A percentile compares a stretch with the other conserved stretches of the same genome.
Evolutionary conservation across 1,140 invertebrate species (phyloP).

Genomic region (Ctenoplectra terminalis): DNA sequence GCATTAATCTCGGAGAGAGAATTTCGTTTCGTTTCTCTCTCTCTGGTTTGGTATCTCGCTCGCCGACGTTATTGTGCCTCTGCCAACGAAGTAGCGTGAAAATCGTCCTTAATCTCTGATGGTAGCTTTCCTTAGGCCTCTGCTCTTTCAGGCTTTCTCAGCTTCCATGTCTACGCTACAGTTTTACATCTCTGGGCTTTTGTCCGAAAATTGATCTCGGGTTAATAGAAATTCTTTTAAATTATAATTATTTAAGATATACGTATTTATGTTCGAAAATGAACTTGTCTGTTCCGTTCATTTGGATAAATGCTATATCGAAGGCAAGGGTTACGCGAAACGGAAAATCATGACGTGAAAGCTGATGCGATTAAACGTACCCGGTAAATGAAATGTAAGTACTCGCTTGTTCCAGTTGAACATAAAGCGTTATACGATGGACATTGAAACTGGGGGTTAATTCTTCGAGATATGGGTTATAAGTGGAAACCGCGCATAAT

Average conservation of each 20-base stretch:
- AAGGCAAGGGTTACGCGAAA: too few relatives aligned
- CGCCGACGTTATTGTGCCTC: constrained; percentile 20
- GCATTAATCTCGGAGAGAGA: constrained; percentile 63
- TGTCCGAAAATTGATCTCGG: neutral
- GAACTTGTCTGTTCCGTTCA: neutral
- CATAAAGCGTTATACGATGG: neutral
- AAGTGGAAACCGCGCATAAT: neutral
- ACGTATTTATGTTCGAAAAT: too few relatives aligned
- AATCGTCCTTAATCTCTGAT: constrained; percentile 61
- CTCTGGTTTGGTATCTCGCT: neutral
- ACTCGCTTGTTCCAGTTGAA: neutral
- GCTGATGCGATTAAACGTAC: neutral
- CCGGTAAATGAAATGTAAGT: neutral
- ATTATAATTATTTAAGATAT: too few relatives aligned
- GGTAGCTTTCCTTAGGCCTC: constrained; percentile 23
- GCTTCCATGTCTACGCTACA: neutral
- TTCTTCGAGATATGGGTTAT: neutral
- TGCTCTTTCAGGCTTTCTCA: constrained; percentile 7
- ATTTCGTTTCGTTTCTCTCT: constrained; percentile 36
- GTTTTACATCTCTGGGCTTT: neutral
- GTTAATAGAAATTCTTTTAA: neutral
- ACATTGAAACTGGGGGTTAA: neutral
- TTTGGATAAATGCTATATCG: neutral
- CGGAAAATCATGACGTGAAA: neutral
- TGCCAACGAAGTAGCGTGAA: constrained; percentile 33